Percentiles rank a stretch among this genome's conserved stretches.
These are phyloP conservation scores for Camponotus vicinus DNA, from an alignment of 1,140 invertebrate genomes.

Conservation along the genomic window DNA sequence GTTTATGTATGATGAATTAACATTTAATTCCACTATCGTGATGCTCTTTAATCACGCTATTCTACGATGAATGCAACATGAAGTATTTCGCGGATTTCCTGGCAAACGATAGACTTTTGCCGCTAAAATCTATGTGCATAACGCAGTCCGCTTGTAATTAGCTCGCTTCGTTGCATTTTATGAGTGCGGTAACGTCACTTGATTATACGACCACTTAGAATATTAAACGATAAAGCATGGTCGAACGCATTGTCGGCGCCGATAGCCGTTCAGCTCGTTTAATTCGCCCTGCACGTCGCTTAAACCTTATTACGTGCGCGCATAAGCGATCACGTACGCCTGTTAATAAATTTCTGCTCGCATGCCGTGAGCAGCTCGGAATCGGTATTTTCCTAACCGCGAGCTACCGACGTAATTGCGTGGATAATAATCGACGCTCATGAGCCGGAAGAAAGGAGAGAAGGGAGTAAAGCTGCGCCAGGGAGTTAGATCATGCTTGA, in stretches of 20 bases:
- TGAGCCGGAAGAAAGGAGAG: conserved; percentile 46
- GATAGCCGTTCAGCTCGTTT: conserved; percentile 59
- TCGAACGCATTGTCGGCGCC: conserved; percentile 55
- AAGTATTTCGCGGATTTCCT: conserved; percentile 43
- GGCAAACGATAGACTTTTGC: background rate
- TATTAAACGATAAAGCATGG: conserved; percentile 82
- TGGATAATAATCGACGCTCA: conserved; percentile 69
- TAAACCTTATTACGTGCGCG: conserved; percentile 58
- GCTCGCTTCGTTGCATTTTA: conserved; percentile 71
- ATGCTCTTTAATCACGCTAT: background rate
- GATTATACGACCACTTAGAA: conserved; percentile 77
- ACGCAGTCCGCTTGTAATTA: conserved; percentile 63
- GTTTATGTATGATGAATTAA: conserved; percentile 17
- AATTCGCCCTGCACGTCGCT: conserved; percentile 45
- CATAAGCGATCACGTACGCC: conserved; percentile 57
- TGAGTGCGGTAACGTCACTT: conserved; percentile 72
- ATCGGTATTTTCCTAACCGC: conserved; percentile 62
- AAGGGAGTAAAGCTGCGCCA: conserved; percentile 34
- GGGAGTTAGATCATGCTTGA: conserved; percentile 58
- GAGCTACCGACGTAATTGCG: conserved; percentile 54
- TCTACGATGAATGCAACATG: background rate
- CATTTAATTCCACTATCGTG: background rate
- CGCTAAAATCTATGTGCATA: conserved; percentile 51
- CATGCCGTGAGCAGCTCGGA: conserved; percentile 55
- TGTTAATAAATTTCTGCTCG: conserved; percentile 69